Evolutionary conservation across 2,888 invertebrate species (phyloP), one percentile per base, ranked within the genome.

Genomic region (Halictus ligatus): DNA sequence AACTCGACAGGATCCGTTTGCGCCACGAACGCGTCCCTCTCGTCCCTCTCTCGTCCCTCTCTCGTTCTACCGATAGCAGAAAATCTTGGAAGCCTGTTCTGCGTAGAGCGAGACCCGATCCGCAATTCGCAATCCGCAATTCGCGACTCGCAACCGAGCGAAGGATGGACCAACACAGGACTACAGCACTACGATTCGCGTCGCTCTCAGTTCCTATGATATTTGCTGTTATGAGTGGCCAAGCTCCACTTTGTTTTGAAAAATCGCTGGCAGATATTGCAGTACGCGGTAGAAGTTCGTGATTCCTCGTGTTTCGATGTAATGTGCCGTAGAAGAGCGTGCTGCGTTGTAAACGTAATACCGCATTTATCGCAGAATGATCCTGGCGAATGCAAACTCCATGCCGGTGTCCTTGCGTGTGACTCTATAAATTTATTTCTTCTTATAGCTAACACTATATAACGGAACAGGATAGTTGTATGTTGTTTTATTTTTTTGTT

Each of bases 181-280:
- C 7, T 7, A 29, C 29, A 54, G 50, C 29, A 15, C 64, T 64
- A 64, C 64, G n/a, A 58, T n/a, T 58, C 58, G 64, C 29, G 29
- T n/a, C n/a, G 10, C n/a, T 86, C 69, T 87, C 71, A 92, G 48
- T 90, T 90, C 85, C 92, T 92, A 82, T 94, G 94, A 84, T 93
- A 94, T 88, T 92, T 92, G 83, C 93, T 94, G 82, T 92, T 94
- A 85, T 94, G 94, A 48, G 94, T 94, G 15, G 94, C 93, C 75
- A 92, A 86, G 77, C 94, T 94, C 94, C 94, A 94, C 75, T 94
- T 94, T 12, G 94, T 94, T 86, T 94, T 94, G 89, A 94, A 94
- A 86, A 88, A 92, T 77, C 93, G 91, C 74, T 92, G 90, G 73
- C 94, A 94, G 84, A 93, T 92, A 75, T 83, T 88, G 83, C 94